Percentiles rank a stretch among this genome's conserved stretches.
Evolutionary conservation across 2,888 invertebrate genomes (phyloP).

Genomic region (Oscheius sp.): DNA sequence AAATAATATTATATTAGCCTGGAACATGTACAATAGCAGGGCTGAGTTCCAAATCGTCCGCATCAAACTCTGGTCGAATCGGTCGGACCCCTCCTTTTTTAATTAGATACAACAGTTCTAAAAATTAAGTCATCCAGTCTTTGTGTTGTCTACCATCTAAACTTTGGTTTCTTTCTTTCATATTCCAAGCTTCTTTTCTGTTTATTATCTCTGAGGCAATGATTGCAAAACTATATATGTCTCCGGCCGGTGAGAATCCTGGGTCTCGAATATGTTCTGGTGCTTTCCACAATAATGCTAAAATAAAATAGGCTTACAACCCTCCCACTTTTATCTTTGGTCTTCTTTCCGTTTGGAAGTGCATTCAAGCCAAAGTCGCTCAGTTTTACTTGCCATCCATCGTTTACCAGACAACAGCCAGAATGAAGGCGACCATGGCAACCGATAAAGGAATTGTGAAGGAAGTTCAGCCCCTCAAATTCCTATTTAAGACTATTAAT

Average conservation of each 20-base stretch:
- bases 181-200: slow-evolving; percentile 59
- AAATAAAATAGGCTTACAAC: not conserved
- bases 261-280: slow-evolving; percentile 57
- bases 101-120: slow-evolving; percentile 57
- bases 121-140: not conserved
- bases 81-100: slow-evolving; percentile 38
- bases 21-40: slow-evolving; percentile 36
- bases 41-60: slow-evolving; percentile 47
- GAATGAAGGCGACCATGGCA: slow-evolving; percentile 54
- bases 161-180: slow-evolving; percentile 50
- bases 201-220: slow-evolving; percentile 63
- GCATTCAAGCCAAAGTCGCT: slow-evolving; percentile 42
- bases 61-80: slow-evolving; percentile 49
- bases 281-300: slow-evolving; percentile 55
- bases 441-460: slow-evolving; percentile 50
- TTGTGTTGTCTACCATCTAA: slow-evolving; percentile 45
- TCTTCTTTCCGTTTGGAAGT: slow-evolving; percentile 40
- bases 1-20: not conserved
- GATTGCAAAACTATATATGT: slow-evolving; percentile 64
- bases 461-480: slow-evolving; percentile 49
- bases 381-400: slow-evolving; percentile 57
- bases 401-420: slow-evolving; percentile 58
- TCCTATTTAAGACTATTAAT: not conserved
- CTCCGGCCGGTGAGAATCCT: slow-evolving; percentile 53
- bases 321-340: slow-evolving; percentile 15